Conservation (phyloP, 2,888 invertebrate species). For the Troides oblongomaculatus region DNA sequence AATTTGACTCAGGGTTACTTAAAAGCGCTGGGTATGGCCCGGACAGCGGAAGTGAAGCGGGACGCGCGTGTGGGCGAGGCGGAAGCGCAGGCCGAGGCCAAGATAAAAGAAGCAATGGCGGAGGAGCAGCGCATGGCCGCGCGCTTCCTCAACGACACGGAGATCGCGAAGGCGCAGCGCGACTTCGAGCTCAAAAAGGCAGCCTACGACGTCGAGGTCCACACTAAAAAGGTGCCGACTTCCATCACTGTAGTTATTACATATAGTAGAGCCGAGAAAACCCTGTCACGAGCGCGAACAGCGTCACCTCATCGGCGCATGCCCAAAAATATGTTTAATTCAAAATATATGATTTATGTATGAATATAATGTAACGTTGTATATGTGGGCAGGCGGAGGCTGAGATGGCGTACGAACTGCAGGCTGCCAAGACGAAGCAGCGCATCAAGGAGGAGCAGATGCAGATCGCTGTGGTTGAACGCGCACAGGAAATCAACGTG, state of each 20-base stretch:
- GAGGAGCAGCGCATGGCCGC: conserved; percentile 98
- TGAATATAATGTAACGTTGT: conserved; percentile 15
- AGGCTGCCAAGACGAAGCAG: conserved; percentile 97
- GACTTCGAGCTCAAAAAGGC: conserved; percentile 99
- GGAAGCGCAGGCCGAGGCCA: conserved; percentile 94
- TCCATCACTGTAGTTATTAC: too few relatives aligned
- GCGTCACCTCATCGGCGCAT: too few relatives aligned
- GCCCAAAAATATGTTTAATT: too few relatives aligned
- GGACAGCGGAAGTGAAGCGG: conserved; percentile 96
- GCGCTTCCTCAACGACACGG: conserved; percentile 95
- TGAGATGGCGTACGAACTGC: conserved; percentile 94
- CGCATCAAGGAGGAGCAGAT: conserved; percentile 98
- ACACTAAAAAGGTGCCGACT: conserved; percentile 87
- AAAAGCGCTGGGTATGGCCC: conserved; percentile 95
- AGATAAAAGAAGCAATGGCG: conserved; percentile 96
- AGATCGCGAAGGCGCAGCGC: conserved; percentile 97
- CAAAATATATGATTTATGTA: too few relatives aligned
- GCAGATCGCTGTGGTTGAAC: conserved; percentile 96
- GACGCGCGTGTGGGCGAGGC: conserved; percentile 99
- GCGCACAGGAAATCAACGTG: conserved; percentile 95
- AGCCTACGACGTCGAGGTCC: conserved; percentile 97
- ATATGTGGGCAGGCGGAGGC: conserved; percentile 86
- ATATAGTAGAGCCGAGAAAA: too few relatives aligned
- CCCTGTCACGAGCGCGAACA: too few relatives aligned
- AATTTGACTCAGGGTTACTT: conserved; percentile 86